These are phyloP conservation scores for Trisateles emortualis DNA, from an alignment of 2,888 invertebrate species.

Conservation along the genomic window DNA sequence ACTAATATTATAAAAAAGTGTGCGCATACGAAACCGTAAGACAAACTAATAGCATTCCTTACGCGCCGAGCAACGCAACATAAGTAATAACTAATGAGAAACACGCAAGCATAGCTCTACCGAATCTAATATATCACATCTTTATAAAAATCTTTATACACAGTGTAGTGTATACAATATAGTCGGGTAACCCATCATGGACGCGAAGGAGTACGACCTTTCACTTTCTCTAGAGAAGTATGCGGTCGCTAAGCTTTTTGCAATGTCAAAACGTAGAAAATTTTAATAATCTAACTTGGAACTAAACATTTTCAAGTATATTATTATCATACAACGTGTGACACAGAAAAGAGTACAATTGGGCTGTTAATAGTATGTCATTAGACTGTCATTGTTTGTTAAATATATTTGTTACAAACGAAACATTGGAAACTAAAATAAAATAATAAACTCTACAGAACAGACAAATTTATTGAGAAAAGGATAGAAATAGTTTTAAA, in stretches of 20 bases:
- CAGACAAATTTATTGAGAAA: too few species aligned
- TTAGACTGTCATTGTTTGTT: background rate
- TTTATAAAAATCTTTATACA: conserved; percentile 27
- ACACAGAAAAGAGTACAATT: conserved; percentile 1
- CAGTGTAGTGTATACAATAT: conserved; percentile 39
- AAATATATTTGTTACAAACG: background rate
- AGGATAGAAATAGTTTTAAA: too few species aligned
- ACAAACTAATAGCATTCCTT: conserved; percentile 51
- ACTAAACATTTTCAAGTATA: background rate
- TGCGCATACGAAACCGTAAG: conserved; percentile 29
- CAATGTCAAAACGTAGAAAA: conserved; percentile 43
- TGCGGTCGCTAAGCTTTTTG: conserved; percentile 54
- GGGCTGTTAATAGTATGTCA: background rate
- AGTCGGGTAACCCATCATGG: conserved; percentile 51
- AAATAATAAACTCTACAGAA: too few species aligned
- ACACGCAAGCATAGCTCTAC: conserved; percentile 54
- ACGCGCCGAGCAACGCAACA: conserved; percentile 50
- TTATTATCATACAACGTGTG: background rate
- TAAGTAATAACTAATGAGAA: conserved; percentile 49
- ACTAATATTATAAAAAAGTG: conserved; percentile 14
- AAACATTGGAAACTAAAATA: too few species aligned
- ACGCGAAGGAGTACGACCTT: conserved; percentile 67
- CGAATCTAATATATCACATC: conserved; percentile 41
- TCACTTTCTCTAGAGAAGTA: conserved; percentile 75
- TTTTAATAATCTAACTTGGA: background rate